These are phyloP conservation scores for Dendrolimus houi DNA, from an alignment of 2,888 invertebrate genomes.

Conservation along the genomic window DNA sequence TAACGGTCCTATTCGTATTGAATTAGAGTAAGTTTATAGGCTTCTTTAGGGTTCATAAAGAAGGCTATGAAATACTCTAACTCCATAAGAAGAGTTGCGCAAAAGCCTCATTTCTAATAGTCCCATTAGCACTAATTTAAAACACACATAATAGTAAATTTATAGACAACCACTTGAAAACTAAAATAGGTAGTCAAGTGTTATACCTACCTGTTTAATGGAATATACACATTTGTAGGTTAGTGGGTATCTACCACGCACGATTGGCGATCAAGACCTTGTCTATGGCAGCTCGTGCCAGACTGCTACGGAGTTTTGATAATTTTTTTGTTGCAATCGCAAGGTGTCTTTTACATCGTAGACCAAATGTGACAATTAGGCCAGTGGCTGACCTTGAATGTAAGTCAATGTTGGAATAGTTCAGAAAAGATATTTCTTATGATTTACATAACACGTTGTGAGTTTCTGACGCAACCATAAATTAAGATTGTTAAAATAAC, in stretches of 20 bases:
- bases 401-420: background rate
- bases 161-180: too few relatives aligned
- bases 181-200: too few relatives aligned
- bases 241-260: background rate
- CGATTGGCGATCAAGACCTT: conserved; percentile 4
- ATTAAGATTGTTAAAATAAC: background rate
- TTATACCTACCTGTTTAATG: too few relatives aligned
- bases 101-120: too few relatives aligned
- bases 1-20: too few relatives aligned
- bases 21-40: too few relatives aligned
- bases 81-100: too few relatives aligned
- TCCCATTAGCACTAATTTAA: too few relatives aligned
- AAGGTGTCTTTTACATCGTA: background rate
- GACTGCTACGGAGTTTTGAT: background rate
- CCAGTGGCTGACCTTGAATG: background rate
- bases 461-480: background rate
- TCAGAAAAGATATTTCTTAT: background rate
- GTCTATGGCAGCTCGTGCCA: background rate
- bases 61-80: too few relatives aligned
- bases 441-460: background rate
- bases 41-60: too few relatives aligned
- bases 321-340: background rate
- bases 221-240: background rate
- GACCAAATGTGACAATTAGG: background rate
- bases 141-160: too few relatives aligned